Evolutionary conservation across 2,888 invertebrate genomes (phyloP), one percentile per base, ranked within the genome.

Genomic region (Orthonychiurus folsomi): DNA sequence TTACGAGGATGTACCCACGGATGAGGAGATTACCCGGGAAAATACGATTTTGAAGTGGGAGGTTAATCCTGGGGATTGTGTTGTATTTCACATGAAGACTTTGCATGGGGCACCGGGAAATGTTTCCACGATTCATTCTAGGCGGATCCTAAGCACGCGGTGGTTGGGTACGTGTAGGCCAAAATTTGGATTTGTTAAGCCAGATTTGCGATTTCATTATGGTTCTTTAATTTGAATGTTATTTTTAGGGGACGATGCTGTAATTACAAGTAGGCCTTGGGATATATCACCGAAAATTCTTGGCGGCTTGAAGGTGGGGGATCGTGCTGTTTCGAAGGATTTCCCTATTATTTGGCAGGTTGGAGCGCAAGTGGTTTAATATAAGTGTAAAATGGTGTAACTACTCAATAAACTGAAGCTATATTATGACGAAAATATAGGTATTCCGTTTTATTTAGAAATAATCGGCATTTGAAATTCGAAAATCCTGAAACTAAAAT

Each of bases 191-290:
- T 12, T 53, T n/a, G 25, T 15, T n/a, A 3, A 56, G 21, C 25
- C 12, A 9, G 24, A 56, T 56, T 3, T 9, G 12, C n/a, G 18
- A 23, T 21, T n/a, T n/a, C n/a, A n/a, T 12, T 52, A 5, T 52
- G n/a, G 5, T 20, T 20, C 5, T 52, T 15, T 47, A 47, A 52
- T 20, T 3, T n/a, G n/a, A 5, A 23, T 25, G 21, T 24, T 48
- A 59, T 48, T 26, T 52, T 2, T 56, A 74, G 73, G 75, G 12
- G 74, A 75, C 56, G 74, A 74, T 63, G 69, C 71, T 9, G 63
- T 66, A 20, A 54, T 75, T 3, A 71, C 70, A 2, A 57, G 50
- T 3, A 64, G 75, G 37, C 74, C 74, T 0, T 75, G 75, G 75
- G 55, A 67, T 50, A 65, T 68, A 53, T 72, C 73, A 3, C 74